These are phyloP conservation scores for Sipha maydis DNA, from an alignment of 2,888 invertebrate species.

Conservation along the genomic window DNA sequence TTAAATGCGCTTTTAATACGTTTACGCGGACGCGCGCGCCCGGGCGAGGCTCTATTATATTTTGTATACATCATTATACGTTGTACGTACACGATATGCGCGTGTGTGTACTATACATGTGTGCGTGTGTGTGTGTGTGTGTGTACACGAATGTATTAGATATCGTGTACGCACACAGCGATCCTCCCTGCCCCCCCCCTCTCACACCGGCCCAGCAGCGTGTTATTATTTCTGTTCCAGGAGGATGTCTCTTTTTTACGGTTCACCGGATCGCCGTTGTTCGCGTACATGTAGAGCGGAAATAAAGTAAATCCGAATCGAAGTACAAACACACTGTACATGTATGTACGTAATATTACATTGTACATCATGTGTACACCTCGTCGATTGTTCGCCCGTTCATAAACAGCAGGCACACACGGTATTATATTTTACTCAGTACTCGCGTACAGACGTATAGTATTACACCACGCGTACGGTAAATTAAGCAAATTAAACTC, in stretches of 20 bases:
- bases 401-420: neutral
- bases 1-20: slow-evolving; percentile 59
- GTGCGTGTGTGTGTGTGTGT: too few relatives aligned
- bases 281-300: slow-evolving; percentile 24
- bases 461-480: slow-evolving; percentile 23
- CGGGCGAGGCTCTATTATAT: neutral
- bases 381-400: neutral
- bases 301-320: slow-evolving; percentile 5
- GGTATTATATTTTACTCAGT: neutral
- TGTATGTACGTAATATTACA: neutral
- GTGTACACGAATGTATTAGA: neutral
- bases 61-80: too few relatives aligned
- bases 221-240: slow-evolving; percentile 4
- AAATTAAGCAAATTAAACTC: slow-evolving; percentile 44
- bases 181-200: too few relatives aligned
- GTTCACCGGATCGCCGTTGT: slow-evolving; percentile 21
- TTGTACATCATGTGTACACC: neutral
- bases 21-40: neutral
- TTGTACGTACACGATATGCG: neutral
- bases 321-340: neutral
- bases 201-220: neutral
- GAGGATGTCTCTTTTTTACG: slow-evolving; percentile 14
- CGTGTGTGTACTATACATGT: neutral
- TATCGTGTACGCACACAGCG: neutral
- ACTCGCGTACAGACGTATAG: neutral